phyloP scores from a whole-genome alignment of 2,113 vertebrate genomes.

The Toxotes chatareus region DNA sequence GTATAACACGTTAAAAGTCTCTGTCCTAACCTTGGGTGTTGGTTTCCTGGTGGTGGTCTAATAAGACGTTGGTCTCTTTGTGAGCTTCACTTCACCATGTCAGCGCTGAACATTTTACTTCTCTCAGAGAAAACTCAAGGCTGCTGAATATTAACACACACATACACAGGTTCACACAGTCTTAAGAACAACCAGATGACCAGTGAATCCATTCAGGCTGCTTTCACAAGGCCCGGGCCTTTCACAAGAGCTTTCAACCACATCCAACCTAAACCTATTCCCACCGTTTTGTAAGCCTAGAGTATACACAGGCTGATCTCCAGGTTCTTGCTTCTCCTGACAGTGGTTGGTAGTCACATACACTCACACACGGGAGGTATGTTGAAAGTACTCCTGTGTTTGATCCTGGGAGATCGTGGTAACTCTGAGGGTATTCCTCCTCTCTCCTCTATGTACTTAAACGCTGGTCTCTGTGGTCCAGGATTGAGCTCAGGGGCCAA shows the following conservation, averaged over 20 bases:
- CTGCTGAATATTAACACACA: constrained; percentile 48
- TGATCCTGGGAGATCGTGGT: constrained; percentile 53
- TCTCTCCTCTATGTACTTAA: constrained; percentile 42
- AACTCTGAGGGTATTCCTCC: constrained; percentile 44
- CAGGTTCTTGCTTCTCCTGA: constrained; percentile 49
- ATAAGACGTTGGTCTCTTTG: constrained; percentile 6
- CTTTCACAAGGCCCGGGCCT: constrained; percentile 40
- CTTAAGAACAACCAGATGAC: constrained; percentile 43
- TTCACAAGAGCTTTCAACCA: constrained; percentile 58
- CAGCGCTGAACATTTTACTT: constrained; percentile 30
- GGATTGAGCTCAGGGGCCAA: constrained; percentile 25
- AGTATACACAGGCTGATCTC: constrained; percentile 61
- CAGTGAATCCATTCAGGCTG: constrained; percentile 28
- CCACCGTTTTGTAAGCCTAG: constrained; percentile 38
- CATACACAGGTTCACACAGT: constrained; percentile 45
- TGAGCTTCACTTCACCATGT: constrained; percentile 7
- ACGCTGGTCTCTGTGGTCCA: constrained; percentile 35
- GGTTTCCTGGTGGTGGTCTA: neutral
- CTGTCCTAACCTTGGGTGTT: neutral
- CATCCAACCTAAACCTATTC: constrained; percentile 68
- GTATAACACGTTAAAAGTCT: neutral
- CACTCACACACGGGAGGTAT: constrained; percentile 47
- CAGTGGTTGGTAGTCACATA: constrained; percentile 29
- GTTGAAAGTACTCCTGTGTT: constrained; percentile 59
- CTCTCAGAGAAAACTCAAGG: constrained; percentile 24